phyloP scores from a whole-genome alignment of 2,888 invertebrate genomes.

The Drosophila hawaiiensis region DNA sequence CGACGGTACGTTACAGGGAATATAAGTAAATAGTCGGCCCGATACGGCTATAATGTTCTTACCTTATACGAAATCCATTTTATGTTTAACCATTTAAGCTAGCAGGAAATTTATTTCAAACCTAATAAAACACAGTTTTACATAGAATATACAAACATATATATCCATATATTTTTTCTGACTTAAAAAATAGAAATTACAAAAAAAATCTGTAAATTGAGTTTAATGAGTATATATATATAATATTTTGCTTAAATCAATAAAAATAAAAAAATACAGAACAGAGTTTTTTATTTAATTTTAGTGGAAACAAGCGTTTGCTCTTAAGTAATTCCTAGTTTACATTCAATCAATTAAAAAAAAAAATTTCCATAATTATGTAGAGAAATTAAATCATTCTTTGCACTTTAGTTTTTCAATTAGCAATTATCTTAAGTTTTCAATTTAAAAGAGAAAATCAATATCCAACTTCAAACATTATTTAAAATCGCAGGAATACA shows the following conservation, averaged over 20 bases:
- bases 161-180: conserved; percentile 64
- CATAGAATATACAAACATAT: conserved; percentile 41
- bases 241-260: conserved; percentile 66
- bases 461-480: background rate
- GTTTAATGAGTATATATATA: conserved; percentile 54
- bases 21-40: conserved; percentile 49
- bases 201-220: conserved; percentile 39
- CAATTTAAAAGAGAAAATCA: background rate
- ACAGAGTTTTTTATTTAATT: background rate
- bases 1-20: conserved; percentile 31
- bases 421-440: background rate
- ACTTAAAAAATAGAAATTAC: conserved; percentile 60
- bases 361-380: background rate
- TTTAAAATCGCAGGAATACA: background rate
- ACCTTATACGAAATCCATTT: conserved; percentile 49
- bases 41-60: conserved; percentile 45
- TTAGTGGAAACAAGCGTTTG: background rate
- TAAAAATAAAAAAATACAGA: conserved; percentile 23
- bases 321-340: background rate
- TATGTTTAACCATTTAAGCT: conserved; percentile 50
- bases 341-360: background rate
- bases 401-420: background rate
- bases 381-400: background rate
- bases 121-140: conserved; percentile 55
- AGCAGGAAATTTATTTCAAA: conserved; percentile 50